Conservation (phyloP, 2,888 invertebrate genomes). For the Strigamia transsilvanica region DNA sequence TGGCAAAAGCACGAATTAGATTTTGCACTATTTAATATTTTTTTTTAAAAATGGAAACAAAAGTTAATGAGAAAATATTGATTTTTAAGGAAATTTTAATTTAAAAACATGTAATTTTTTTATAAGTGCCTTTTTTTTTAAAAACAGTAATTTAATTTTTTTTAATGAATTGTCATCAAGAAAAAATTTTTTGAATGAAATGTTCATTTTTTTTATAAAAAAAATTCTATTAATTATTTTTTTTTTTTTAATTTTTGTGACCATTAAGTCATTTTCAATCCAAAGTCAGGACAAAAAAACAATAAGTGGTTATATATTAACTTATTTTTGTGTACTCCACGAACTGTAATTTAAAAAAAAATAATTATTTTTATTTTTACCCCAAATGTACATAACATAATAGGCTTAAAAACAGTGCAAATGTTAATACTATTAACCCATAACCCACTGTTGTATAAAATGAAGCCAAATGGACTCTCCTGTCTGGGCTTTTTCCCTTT, state of each 20-base stretch:
- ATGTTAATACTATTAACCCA: constrained; percentile 9
- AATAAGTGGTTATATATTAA: constrained; percentile 41
- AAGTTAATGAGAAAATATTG: constrained; percentile 20
- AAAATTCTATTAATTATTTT: not conserved
- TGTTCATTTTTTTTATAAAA: not conserved
- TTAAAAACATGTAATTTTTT: constrained; percentile 25
- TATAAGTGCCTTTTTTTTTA: constrained; percentile 41
- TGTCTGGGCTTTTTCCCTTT: constrained; percentile 37
- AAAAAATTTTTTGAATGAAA: constrained; percentile 10
- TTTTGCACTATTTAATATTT: constrained; percentile 18
- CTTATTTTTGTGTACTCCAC: constrained; percentile 48
- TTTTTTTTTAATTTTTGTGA: constrained; percentile 34
- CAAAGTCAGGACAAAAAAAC: constrained; percentile 49
- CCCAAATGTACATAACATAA: constrained; percentile 15
- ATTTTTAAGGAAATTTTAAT: constrained; percentile 15
- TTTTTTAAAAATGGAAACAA: not conserved
- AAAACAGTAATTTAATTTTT: not conserved
- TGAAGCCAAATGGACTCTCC: constrained; percentile 37
- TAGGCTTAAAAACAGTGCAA: constrained; percentile 6
- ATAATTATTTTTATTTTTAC: not conserved
- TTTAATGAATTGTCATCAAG: not conserved
- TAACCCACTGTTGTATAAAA: constrained; percentile 31
- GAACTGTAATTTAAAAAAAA: constrained; percentile 12
- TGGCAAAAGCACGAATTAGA: constrained; percentile 30
- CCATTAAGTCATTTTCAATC: constrained; percentile 48